Conservation (phyloP, 2,888 invertebrate species). For the Alentia gelatinosa region DNA sequence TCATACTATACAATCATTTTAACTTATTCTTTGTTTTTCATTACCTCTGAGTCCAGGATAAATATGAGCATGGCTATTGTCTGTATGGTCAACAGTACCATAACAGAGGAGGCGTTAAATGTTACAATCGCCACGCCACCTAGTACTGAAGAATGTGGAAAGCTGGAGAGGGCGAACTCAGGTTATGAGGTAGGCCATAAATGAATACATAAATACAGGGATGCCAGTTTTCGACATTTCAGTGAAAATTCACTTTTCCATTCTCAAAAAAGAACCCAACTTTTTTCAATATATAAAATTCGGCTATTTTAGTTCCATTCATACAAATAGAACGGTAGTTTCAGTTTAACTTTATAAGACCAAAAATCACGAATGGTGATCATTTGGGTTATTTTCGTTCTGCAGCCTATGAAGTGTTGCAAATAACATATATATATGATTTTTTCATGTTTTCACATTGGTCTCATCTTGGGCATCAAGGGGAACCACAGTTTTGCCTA, state of each 20-base stretch:
- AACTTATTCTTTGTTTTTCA: neutral
- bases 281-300: no score
- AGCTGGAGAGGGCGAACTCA: neutral
- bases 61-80: constrained; percentile 3
- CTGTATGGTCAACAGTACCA: neutral
- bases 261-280: neutral
- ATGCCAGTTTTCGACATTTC: neutral
- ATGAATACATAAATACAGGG: neutral
- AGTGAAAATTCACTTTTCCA: neutral
- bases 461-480: no score
- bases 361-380: no score
- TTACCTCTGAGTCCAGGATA: neutral
- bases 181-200: neutral
- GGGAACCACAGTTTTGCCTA: no score
- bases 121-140: neutral
- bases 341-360: no score
- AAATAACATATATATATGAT: no score
- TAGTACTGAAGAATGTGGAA: neutral
- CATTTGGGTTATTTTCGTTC: no score
- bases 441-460: no score
- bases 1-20: neutral
- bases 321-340: no score
- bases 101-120: neutral
- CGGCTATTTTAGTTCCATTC: no score
- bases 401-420: no score